Conservation (phyloP, 1,140 invertebrate genomes). For the Pachyrhynchus sulphureomaculatus region DNA sequence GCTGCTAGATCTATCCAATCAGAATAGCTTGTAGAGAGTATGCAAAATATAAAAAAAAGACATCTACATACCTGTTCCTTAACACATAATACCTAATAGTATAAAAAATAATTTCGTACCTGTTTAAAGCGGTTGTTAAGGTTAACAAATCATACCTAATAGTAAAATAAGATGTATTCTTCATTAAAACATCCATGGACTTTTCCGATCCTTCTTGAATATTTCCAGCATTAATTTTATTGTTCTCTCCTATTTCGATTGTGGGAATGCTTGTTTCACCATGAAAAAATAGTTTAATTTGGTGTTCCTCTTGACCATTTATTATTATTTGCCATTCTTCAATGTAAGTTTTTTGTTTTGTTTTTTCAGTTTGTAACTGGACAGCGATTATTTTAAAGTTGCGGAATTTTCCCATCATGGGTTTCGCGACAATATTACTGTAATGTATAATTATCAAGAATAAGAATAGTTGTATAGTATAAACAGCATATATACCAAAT, state of each 20-base stretch:
- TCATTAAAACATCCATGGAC: constrained; percentile 1
- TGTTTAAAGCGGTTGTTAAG: too few species aligned
- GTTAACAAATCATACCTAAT: not conserved
- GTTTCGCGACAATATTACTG: constrained; percentile 35
- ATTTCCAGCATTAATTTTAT: constrained; percentile 14
- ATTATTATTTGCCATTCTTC: constrained; percentile 38
- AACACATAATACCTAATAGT: too few species aligned
- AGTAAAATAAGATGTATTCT: constrained; percentile 4
- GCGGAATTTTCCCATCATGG: constrained; percentile 34
- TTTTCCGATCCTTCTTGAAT: constrained; percentile 17
- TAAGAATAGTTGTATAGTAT: not conserved
- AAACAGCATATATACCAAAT: not conserved
- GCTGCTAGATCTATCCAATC: too few species aligned
- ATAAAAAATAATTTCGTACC: too few species aligned
- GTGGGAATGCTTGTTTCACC: constrained; percentile 20
- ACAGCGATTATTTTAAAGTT: constrained; percentile 30
- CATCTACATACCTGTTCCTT: too few species aligned
- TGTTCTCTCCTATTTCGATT: constrained; percentile 14
- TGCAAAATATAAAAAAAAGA: too few species aligned
- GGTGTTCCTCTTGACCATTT: constrained; percentile 30
- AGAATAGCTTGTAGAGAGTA: too few species aligned
- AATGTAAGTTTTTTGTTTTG: constrained; percentile 17
- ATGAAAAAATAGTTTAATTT: constrained; percentile 26
- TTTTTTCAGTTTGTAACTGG: constrained; percentile 22
- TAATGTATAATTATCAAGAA: constrained; percentile 1